Evolutionary conservation across 2,888 invertebrate genomes (phyloP), one percentile per base, ranked within the genome.

Genomic region (Lithophane leautieri): DNA sequence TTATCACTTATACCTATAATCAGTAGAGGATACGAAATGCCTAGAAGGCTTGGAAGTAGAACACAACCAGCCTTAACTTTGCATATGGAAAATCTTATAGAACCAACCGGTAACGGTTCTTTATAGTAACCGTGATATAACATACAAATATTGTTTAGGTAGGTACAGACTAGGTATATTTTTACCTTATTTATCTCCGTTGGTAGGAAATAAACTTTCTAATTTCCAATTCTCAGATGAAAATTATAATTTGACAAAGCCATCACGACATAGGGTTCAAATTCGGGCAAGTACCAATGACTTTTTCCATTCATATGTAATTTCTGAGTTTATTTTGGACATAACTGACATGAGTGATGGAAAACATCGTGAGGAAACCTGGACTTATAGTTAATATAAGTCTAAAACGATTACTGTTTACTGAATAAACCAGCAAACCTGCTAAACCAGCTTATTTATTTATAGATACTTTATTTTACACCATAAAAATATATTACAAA

Each of bases 341-440:
- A 19, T 50, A 2, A 19, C 50, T 50, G 19, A 50, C 19, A 50
- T 50, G 19, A 19, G 19, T 19, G 19, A 7, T 8, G 50, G 19
- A 50, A 19, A 50, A 50, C 19, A 50, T 50, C 19, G 19, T 50
- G 19, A 50, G 19, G 0, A 50, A 50, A 50, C 19, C 19, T 19
- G 50, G 19, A 7, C 47, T 19, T 50, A 44, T 9, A 44, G 42
- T 44, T 44, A 40, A 40, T 40, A 0, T 42, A 42, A 0, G 47
- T 47, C 47, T 47, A 9, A 22, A 22, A 9, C 16, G 19, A 4
- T 8, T 1, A 63, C 14, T 65, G 60, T 34, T 79, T 34, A 6
- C 44, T 12, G 74, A 81, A 65, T 74, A n/a, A 62, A 44, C 61
- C 34, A 19, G 19, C 12, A 50, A 34, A 34, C 34, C 34, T 34